Evolutionary conservation across 2,888 invertebrate species (phyloP), one percentile per base, ranked within the genome.

Genomic region (Mesorhabditis spiculigera): DNA sequence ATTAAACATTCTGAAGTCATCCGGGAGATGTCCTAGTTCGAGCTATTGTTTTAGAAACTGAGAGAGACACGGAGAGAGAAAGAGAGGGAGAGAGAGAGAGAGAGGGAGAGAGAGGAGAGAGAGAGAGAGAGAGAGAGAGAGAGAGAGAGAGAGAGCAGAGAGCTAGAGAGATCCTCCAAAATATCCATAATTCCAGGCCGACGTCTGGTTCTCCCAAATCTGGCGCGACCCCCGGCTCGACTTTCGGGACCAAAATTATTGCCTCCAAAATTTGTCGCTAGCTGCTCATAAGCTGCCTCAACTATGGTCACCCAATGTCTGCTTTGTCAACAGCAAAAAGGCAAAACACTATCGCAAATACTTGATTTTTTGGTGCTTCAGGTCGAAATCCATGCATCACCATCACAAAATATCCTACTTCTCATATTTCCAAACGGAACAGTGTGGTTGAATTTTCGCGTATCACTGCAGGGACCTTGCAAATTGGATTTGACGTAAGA

Each of bases 291-390:
- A 83, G 71, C 73, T 86, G 50, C 80, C 79, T 5, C 75, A 81
- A 8, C 75, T 86, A 64, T 86, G 86, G 86, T 85, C 85, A 5
- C 86, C 86, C 44, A 86, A 86, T 70, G 84, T 85, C 45, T 86
- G 86, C 68, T 84, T 86, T 63, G 85, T 83, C 58, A 86, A 86
- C 77, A 84, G 83, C 70, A 86, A 86, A 75, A 83, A n/a, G 6
- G 28, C 8, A 63, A 16, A n/a, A 63, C 28, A 6, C 63, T 63
- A n/a, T n/a, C n/a, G n/a, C n/a, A n/a, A n/a, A n/a, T n/a, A n/a
- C n/a, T n/a, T n/a, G n/a, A n/a, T n/a, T n/a, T n/a, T n/a, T n/a
- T n/a, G n/a, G 16, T 41, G 64, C 71, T 75, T 66, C 70, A 79
- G 79, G 80, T 85, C 1, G 81, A 83, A 71, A 84, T 86, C 41